A percentile compares a stretch with the other conserved stretches of the same genome.
phyloP scores from a whole-genome alignment of 2,113 vertebrate species.

The Diglossa brunneiventris region DNA sequence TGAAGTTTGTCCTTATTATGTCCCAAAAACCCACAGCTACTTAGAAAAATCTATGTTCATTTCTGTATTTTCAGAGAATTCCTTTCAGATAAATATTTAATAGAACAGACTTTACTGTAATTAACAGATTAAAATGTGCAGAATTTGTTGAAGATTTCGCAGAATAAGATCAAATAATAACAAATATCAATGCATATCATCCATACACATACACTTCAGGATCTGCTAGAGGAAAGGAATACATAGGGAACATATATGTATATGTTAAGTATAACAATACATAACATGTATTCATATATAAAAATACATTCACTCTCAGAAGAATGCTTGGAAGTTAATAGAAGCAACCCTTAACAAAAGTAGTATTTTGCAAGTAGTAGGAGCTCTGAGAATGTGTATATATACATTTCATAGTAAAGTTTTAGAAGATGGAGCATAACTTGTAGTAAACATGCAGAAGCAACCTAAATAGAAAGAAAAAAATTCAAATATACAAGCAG shows the following conservation, averaged over 20 bases:
- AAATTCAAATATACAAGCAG: not conserved
- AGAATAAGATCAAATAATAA: not conserved
- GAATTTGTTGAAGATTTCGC: not conserved
- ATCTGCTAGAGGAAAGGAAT: not conserved
- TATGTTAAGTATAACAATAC: too few species aligned
- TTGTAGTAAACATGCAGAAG: not conserved
- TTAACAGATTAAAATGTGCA: not conserved
- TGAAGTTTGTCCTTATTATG: not conserved
- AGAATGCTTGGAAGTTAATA: not conserved
- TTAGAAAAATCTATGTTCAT: not conserved
- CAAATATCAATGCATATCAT: not conserved
- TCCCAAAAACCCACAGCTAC: not conserved
- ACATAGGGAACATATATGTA: accelerated
- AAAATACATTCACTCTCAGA: not conserved
- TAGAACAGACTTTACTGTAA: not conserved
- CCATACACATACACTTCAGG: not conserved
- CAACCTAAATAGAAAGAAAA: not conserved
- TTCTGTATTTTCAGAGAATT: not conserved
- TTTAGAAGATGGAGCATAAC: not conserved
- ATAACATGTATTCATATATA: not conserved
- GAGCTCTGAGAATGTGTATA: not conserved
- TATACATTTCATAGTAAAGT: not conserved
- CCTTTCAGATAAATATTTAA: constrained; percentile 6
- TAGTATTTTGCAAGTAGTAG: not conserved
- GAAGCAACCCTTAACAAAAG: not conserved